These are phyloP conservation scores for Sminthurides bifidus DNA, from an alignment of 1,140 invertebrate species.

Conservation along the genomic window DNA sequence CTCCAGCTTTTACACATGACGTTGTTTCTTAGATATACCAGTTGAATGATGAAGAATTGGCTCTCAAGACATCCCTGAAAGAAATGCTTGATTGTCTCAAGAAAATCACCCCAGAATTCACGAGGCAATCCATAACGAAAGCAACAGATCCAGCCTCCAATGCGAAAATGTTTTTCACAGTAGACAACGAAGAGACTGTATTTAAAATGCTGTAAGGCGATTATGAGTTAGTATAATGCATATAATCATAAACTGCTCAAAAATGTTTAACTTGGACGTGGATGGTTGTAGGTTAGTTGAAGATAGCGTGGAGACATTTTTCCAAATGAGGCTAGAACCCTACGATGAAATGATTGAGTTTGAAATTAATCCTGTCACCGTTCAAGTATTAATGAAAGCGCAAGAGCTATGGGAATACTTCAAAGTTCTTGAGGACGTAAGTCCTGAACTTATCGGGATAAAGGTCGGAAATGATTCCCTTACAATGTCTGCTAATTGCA, in stretches of 20 bases:
- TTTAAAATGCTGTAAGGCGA: conserved; percentile 2
- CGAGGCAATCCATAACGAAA: neutral
- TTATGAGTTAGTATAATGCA: neutral
- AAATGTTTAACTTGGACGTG: too few species aligned
- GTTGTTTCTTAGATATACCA: conserved; percentile 1
- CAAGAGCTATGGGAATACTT: conserved; percentile 1
- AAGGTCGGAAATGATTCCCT: neutral
- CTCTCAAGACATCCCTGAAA: conserved; percentile 12
- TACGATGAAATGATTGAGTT: conserved; percentile 8
- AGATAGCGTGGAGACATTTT: neutral
- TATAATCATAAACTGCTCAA: too few species aligned
- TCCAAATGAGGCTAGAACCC: neutral
- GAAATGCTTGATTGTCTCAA: conserved; percentile 17
- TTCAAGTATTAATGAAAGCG: conserved; percentile 5
- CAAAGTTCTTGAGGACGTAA: neutral
- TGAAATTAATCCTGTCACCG: neutral
- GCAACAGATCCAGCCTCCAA: neutral
- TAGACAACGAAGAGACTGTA: neutral
- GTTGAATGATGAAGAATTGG: conserved; percentile 1
- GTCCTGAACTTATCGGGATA: neutral
- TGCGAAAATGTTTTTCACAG: neutral
- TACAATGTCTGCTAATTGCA: neutral
- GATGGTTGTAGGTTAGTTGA: neutral
- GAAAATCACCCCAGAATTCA: conserved; percentile 3
- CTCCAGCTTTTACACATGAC: too few species aligned